A percentile compares a stretch with the other conserved stretches of the same genome.
phyloP scores from a whole-genome alignment of 2,888 invertebrate genomes.

The Eupeodes luniger region DNA sequence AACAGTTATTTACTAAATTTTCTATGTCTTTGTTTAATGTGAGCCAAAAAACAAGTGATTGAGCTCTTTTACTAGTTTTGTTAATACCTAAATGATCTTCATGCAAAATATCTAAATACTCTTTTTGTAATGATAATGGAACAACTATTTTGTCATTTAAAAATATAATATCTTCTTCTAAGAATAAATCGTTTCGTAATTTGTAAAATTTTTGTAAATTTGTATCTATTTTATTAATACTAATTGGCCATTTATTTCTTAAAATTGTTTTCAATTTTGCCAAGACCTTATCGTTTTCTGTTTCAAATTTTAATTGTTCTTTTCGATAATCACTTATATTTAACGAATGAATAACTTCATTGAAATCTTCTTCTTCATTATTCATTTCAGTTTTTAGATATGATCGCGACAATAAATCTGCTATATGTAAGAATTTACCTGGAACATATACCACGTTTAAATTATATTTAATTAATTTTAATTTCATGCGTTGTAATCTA shows the following conservation, averaged over 20 bases:
- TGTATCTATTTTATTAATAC: slow-evolving; percentile 32
- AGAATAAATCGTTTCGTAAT: slow-evolving; percentile 72
- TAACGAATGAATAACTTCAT: background rate
- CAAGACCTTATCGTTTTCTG: too few species aligned
- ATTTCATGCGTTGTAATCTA: too few species aligned
- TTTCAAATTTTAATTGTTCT: too few species aligned
- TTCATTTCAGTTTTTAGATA: too few species aligned
- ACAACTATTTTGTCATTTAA: slow-evolving; percentile 73
- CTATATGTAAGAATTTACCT: background rate
- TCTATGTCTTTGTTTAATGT: slow-evolving; percentile 70
- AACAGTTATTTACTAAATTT: slow-evolving; percentile 61
- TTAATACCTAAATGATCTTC: slow-evolving; percentile 73
- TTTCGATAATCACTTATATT: slow-evolving; percentile 42
- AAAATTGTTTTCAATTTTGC: too few species aligned
- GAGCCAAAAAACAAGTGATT: slow-evolving; percentile 77
- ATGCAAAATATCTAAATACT: slow-evolving; percentile 77
- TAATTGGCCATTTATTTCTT: background rate
- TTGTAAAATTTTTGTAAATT: slow-evolving; percentile 69
- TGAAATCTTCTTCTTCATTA: too few species aligned
- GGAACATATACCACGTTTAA: too few species aligned
- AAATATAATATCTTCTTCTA: slow-evolving; percentile 29
- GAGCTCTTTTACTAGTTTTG: slow-evolving; percentile 75
- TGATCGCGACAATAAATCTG: slow-evolving; percentile 36
- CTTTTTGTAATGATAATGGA: slow-evolving; percentile 68
- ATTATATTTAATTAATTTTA: too few species aligned